A percentile compares a stretch with the other conserved stretches of the same genome.
phyloP scores from a whole-genome alignment of 1,140 invertebrate genomes.

The Neotoxoptera formosana region DNA sequence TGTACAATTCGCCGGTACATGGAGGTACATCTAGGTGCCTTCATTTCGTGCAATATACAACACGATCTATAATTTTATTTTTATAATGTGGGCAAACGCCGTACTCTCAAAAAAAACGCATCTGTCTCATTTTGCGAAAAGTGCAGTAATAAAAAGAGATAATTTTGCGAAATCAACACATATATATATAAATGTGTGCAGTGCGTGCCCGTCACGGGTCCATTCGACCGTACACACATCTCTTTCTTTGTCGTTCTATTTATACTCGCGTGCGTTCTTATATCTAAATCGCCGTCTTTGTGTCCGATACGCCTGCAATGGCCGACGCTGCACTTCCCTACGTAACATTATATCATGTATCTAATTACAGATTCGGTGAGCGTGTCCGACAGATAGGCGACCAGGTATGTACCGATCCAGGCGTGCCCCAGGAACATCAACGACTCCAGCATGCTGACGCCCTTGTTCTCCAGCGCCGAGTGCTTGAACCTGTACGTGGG shows the following conservation, averaged over 20 bases:
- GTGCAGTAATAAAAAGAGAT: background rate
- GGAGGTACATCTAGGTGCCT: too few species aligned
- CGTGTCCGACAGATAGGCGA: constrained; percentile 34
- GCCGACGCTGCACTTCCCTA: background rate
- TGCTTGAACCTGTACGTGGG: background rate
- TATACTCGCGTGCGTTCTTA: background rate
- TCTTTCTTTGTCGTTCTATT: background rate
- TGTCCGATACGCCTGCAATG: background rate
- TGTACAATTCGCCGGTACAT: too few species aligned
- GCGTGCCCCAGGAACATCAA: constrained; percentile 21
- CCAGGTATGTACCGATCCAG: constrained; percentile 44
- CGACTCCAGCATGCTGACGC: background rate
- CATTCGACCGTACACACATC: background rate
- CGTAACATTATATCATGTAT: background rate
- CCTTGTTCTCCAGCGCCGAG: background rate
- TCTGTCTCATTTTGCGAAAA: background rate
- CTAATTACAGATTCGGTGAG: constrained; percentile 46
- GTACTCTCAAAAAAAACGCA: background rate
- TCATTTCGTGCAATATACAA: background rate
- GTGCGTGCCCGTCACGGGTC: background rate
- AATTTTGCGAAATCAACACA: background rate
- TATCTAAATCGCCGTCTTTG: background rate
- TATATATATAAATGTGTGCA: too few species aligned
- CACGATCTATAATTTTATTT: background rate
- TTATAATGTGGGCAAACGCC: background rate